Conservation (phyloP, 2,888 invertebrate species). For the Ophraella communa region DNA sequence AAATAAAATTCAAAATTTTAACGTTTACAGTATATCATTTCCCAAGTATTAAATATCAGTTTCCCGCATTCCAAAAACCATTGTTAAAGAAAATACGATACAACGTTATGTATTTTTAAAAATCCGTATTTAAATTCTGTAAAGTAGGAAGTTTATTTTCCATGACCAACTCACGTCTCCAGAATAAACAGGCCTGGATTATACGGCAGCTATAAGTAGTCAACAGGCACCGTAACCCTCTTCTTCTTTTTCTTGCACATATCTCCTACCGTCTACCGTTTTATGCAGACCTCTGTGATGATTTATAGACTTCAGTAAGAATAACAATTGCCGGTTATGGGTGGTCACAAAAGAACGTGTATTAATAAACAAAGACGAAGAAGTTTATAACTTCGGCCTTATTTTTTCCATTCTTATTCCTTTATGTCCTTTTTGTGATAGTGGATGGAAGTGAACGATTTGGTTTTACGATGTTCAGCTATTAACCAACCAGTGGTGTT, state of each 20-base stretch:
- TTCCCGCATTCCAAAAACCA: no score
- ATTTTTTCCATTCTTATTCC: constrained; percentile 11
- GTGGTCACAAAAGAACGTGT: constrained; percentile 34
- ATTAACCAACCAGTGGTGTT: constrained; percentile 20
- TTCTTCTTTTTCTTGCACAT: constrained; percentile 17
- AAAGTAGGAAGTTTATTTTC: not conserved
- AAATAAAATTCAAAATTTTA: no score
- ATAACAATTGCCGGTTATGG: constrained; percentile 37
- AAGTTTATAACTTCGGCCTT: constrained; percentile 17
- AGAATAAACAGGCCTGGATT: constrained; percentile 11
- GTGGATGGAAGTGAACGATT: constrained; percentile 3
- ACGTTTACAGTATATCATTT: no score
- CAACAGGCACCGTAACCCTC: constrained; percentile 1
- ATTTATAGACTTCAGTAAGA: constrained; percentile 35
- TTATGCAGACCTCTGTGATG: constrained; percentile 33
- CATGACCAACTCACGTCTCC: constrained; percentile 18
- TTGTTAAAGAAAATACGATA: no score
- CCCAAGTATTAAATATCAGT: no score
- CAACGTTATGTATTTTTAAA: no score
- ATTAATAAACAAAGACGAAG: constrained; percentile 21
- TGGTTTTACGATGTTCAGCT: constrained; percentile 24
- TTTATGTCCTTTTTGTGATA: constrained; percentile 1
- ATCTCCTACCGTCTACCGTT: constrained; percentile 31
- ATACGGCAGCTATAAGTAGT: constrained; percentile 6
- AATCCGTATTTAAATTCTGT: not conserved